phyloP scores from a whole-genome alignment of 2,888 invertebrate species.

The Oegoconia quadripuncta region DNA sequence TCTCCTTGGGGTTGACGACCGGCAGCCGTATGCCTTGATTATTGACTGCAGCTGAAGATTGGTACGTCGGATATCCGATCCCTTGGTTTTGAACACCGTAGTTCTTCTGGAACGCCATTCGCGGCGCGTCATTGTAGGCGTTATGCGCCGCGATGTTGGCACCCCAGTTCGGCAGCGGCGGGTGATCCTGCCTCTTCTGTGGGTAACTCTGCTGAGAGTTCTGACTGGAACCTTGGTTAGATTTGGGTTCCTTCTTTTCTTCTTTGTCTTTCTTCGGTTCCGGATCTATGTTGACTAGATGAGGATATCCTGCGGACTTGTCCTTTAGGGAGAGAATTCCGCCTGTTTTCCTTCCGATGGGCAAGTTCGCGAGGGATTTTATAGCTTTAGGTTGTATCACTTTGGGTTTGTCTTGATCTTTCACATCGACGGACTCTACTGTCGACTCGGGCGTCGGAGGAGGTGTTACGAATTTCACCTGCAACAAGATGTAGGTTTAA shows the following conservation, averaged over 20 bases:
- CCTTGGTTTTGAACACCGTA: conserved; percentile 56
- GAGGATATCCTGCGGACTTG: conserved; percentile 73
- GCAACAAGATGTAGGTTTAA: conserved; percentile 24
- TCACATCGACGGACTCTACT: conserved; percentile 39
- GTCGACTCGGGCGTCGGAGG: conserved; percentile 62
- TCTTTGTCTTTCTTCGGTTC: conserved; percentile 62
- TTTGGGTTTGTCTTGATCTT: conserved; percentile 55
- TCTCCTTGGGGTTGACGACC: conserved; percentile 74
- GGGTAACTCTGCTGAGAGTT: conserved; percentile 39
- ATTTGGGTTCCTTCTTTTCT: conserved; percentile 52
- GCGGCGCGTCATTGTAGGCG: conserved; percentile 34
- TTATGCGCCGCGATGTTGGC: conserved; percentile 7
- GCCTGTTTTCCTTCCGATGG: conserved; percentile 67
- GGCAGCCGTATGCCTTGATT: conserved; percentile 59
- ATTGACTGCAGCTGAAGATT: conserved; percentile 27
- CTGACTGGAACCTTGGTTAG: conserved; percentile 37
- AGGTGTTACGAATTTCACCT: conserved; percentile 80
- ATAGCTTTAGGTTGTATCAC: conserved; percentile 61
- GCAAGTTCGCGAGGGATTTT: conserved; percentile 64
- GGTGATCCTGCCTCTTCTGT: conserved; percentile 40
- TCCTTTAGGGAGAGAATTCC: conserved; percentile 75
- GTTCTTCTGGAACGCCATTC: conserved; percentile 54
- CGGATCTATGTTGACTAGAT: conserved; percentile 64
- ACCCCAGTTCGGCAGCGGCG: conserved; percentile 23
- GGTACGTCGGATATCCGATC: conserved; percentile 48